Base-by-base conservation (phyloP, 2,888 invertebrate species). In the Mayetiola destructor region DNA sequence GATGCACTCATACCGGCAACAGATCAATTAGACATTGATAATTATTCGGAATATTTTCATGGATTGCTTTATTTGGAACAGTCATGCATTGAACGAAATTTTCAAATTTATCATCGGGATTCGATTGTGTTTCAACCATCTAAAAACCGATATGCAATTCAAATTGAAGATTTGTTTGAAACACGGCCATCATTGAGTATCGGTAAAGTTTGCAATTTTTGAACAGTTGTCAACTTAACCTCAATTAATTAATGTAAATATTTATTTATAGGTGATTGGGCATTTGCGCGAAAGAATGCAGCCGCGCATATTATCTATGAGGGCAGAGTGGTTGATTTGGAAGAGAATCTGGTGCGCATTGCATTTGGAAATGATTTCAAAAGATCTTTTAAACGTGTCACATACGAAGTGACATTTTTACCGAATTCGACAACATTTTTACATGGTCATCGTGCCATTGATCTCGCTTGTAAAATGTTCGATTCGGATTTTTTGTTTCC, bases 101-200 rank as follows among this genome's bases (percentile, higher is more conserved):
- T n/a, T n/a, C n/a, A n/a, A n/a, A n/a, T n/a, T n/a, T n/a, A n/a
- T n/a, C n/a, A n/a, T n/a, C n/a, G n/a, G n/a, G n/a, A n/a, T n/a
- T n/a, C n/a, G n/a, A n/a, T n/a, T n/a, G n/a, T n/a, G n/a, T n/a
- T n/a, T n/a, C n/a, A n/a, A n/a, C n/a, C n/a, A n/a, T n/a, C n/a
- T n/a, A n/a, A n/a, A n/a, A n/a, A n/a, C n/a, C n/a, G n/a, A n/a
- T n/a, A n/a, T n/a, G n/a, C n/a, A n/a, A n/a, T n/a, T n/a, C n/a
- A n/a, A n/a, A n/a, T n/a, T n/a, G n/a, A n/a, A n/a, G 85, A 88
- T 60, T 75, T 95, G 23, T 77, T 84, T n/a, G 94, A 95, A 68
- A 84, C 79, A 62, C 77, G 93, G 56, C 95, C 94, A 0, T 91
- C 92, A 0, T 72, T 95, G 36, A 77, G 92, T 20, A 66, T 81